A percentile compares a stretch with the other conserved stretches of the same genome.
These are phyloP conservation scores for Mythimna albipuncta DNA, from an alignment of 2,888 invertebrate species.

Conservation along the genomic window DNA sequence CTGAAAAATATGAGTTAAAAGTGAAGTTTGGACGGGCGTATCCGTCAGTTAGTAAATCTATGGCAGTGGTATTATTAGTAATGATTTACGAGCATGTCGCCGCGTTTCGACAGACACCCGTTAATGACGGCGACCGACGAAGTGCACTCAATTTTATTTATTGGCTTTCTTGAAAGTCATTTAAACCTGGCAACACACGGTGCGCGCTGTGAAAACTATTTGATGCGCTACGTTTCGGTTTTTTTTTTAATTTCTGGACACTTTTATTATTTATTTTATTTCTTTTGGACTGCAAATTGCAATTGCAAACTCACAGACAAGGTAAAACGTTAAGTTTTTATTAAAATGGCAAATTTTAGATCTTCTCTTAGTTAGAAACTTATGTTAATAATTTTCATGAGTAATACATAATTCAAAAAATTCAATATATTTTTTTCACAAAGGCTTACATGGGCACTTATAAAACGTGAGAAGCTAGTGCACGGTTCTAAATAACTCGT, in stretches of 20 bases:
- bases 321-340: too few species aligned
- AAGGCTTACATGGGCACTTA: too few species aligned
- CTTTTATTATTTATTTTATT: background rate
- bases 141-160: constrained; percentile 80
- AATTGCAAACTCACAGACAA: too few species aligned
- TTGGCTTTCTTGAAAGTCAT: constrained; percentile 72
- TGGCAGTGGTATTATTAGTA: constrained; percentile 70
- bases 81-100: constrained; percentile 78
- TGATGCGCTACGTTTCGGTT: background rate
- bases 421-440: too few species aligned
- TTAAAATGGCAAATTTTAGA: too few species aligned
- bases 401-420: too few species aligned
- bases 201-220: constrained; percentile 13
- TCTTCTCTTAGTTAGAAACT: too few species aligned
- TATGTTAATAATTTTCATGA: too few species aligned
- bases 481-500: too few species aligned
- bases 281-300: background rate
- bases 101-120: constrained; percentile 73
- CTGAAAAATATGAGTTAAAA: constrained; percentile 44
- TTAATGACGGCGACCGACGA: constrained; percentile 75
- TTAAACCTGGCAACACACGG: constrained; percentile 55
- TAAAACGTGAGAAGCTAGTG: too few species aligned
- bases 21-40: constrained; percentile 42
- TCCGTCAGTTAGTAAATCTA: constrained; percentile 61
- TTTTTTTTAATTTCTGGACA: background rate